A percentile compares a stretch with the other conserved stretches of the same genome.
phyloP scores from a whole-genome alignment of 2,888 invertebrate species.

The Sepiola atlantica region DNA sequence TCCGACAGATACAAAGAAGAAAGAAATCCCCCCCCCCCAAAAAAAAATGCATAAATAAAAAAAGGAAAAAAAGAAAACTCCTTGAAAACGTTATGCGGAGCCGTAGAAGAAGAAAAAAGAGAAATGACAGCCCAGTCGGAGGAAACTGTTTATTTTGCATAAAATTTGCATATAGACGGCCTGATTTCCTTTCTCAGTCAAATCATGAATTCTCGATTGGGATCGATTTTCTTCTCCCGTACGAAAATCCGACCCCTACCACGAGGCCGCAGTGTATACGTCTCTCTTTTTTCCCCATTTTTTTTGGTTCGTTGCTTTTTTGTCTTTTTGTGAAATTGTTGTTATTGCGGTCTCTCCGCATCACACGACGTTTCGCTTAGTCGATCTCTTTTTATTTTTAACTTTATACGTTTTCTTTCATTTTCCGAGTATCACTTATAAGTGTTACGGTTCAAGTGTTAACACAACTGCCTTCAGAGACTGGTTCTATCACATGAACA shows the following conservation, averaged over 20 bases:
- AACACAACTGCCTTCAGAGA: no score
- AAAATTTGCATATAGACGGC: constrained; percentile 32
- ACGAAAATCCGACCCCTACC: background rate
- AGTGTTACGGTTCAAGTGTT: no score
- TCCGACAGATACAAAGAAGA: background rate
- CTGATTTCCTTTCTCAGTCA: background rate
- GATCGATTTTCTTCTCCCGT: background rate
- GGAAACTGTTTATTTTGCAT: constrained; percentile 32
- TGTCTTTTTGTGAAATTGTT: background rate
- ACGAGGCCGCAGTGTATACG: background rate
- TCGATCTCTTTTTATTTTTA: no score
- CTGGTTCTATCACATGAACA: no score
- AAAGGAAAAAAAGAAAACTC: background rate
- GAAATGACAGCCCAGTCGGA: constrained; percentile 19
- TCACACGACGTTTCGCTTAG: background rate
- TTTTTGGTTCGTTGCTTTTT: background rate
- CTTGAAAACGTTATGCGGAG: background rate
- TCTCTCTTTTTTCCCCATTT: background rate
- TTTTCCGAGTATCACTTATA: no score
- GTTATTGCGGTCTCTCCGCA: background rate
- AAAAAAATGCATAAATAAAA: background rate
- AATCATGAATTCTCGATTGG: constrained; percentile 9
- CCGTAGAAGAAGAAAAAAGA: background rate
- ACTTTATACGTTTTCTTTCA: no score
- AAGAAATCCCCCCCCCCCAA: background rate